Base-by-base conservation (phyloP, 2,888 invertebrate species). In the Pseudococcus longispinus region DNA sequence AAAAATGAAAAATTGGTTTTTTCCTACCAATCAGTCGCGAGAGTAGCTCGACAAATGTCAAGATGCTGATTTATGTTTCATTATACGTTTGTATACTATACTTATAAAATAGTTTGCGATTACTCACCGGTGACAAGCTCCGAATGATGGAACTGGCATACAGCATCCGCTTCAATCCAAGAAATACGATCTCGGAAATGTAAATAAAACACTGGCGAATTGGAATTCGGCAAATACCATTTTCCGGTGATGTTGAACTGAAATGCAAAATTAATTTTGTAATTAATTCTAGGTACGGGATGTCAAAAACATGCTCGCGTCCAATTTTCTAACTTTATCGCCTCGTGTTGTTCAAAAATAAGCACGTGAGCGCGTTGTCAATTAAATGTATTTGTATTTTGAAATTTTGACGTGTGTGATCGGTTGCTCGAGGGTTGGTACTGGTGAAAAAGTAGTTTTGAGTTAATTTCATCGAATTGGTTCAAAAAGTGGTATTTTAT, bases 201-300 rank as follows among this genome's bases (percentile, higher is more conserved):
- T 89, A 95, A 94, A 91, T 95, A 95, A 92, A 95, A 95, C 88
- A 95, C 95, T 88, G 95, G 94, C 90, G 95, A 94, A 42, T 95
- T 95, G 90, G 95, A 95, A 90, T 95, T 95, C 11, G 95, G 95
- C 89, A 95, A 92, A 89, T 95, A 94, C 95, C 95, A 95, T 89
- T 95, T 94, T 91, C 95, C 95, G 91, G 95, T 95, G 90, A 95
- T 95, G 92, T 95, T 95, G 88, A 95, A 95, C 95, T 95, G 92
- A 6, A 92, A 91, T 84, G 88, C 60, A 83, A 86, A 87, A 83
- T 51, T 83, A 83, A 83, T 83, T 55, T 37, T 42, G 20, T 70
- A 70, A 70, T 70, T 70, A 70, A 70, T 70, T 70, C 32, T 29
- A 37, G 37, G 37, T 37, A 70, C 29, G 29, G 15, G 18, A 18